phyloP scores from a whole-genome alignment of 1,140 invertebrate genomes.

The Rhynchophorus ferrugineus region DNA sequence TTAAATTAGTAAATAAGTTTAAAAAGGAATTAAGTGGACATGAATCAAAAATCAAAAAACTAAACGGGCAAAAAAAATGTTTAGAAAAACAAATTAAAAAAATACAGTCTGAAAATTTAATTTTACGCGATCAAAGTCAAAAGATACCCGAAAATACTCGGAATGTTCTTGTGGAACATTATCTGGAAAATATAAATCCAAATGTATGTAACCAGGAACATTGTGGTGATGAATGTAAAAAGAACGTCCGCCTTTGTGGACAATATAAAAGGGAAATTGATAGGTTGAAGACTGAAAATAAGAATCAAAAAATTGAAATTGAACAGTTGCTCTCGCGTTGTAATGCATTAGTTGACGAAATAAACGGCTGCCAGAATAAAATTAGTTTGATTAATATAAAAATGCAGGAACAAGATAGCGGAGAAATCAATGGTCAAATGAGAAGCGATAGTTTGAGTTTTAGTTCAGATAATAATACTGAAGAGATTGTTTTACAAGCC shows the following conservation, averaged over 20 bases:
- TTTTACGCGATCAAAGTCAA: conserved; percentile 6
- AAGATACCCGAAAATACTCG: conserved; percentile 1
- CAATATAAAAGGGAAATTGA: conserved; percentile 17
- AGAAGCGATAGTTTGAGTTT: background rate
- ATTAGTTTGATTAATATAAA: conserved; percentile 12
- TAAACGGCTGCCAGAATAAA: conserved; percentile 17
- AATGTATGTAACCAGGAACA: conserved; percentile 13
- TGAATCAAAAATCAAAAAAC: conserved; percentile 10
- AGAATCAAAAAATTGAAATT: conserved; percentile 14
- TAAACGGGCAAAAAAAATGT: conserved; percentile 5
- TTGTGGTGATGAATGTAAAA: conserved; percentile 15
- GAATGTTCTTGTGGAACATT: background rate
- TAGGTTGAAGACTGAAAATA: conserved; percentile 7
- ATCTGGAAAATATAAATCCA: conserved; percentile 2
- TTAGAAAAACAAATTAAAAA: conserved; percentile 16
- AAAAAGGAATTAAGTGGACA: conserved; percentile 11
- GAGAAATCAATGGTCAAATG: background rate
- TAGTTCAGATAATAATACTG: conserved; percentile 25
- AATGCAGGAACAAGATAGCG: background rate
- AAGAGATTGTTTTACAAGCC: conserved; percentile 36
- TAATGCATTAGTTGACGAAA: conserved; percentile 12
- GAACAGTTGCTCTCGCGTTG: conserved; percentile 6
- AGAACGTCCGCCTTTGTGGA: background rate
- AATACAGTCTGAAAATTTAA: conserved; percentile 9
- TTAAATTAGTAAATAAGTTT: conserved; percentile 15